Conservation (phyloP, 2,888 invertebrate species). For the Sinopyrophorus schimmeli region DNA sequence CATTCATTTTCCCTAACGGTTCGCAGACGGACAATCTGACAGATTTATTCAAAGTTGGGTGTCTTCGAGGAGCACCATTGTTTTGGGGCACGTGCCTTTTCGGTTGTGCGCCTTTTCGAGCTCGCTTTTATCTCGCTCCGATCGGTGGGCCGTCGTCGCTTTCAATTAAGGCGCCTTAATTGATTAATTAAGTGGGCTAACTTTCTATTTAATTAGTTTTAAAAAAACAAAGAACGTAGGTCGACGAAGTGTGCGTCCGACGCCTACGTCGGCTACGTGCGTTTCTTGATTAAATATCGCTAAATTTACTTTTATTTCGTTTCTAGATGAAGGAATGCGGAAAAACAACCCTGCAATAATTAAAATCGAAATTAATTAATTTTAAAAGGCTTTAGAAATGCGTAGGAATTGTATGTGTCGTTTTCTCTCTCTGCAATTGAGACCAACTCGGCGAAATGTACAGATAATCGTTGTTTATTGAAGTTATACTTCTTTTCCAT, state of each 20-base stretch:
- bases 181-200: conserved; percentile 24
- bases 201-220: conserved; percentile 24
- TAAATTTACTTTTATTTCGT: conserved; percentile 10
- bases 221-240: conserved; percentile 24
- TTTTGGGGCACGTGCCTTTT: conserved; percentile 36
- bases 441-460: too few species aligned
- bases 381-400: too few species aligned
- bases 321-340: conserved; percentile 5
- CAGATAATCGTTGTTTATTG: too few species aligned
- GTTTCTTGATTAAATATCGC: too few species aligned
- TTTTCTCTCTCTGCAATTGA: too few species aligned
- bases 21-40: conserved; percentile 36
- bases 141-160: too few species aligned
- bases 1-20: conserved; percentile 40
- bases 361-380: too few species aligned
- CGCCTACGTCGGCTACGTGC: conserved; percentile 12
- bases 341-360: conserved; percentile 12
- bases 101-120: too few species aligned
- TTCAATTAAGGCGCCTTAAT: too few species aligned
- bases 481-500: too few species aligned
- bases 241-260: conserved; percentile 10
- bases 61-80: conserved; percentile 34
- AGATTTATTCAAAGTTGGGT: conserved; percentile 38
- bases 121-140: too few species aligned
- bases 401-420: too few species aligned